Conservation (phyloP, 2,113 vertebrate species). For the Sceloporus undulatus region DNA sequence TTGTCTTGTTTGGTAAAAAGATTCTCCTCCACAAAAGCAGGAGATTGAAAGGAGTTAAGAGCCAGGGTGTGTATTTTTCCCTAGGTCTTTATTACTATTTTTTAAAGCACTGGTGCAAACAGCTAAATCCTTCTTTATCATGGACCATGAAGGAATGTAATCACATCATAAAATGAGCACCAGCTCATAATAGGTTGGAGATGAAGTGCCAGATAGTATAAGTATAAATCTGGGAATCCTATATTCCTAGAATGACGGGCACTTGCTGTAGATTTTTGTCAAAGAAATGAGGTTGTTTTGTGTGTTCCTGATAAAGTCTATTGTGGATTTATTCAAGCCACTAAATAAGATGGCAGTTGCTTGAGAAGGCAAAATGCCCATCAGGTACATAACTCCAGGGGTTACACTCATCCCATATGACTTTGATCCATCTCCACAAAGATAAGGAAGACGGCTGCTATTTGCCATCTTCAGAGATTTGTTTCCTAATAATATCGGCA, state of each 20-base stretch:
- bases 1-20: not conserved
- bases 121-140: constrained; percentile 34
- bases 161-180: constrained; percentile 18
- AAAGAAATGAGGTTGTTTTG: constrained; percentile 19
- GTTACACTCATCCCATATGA: not conserved
- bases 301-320: not conserved
- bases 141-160: constrained; percentile 21
- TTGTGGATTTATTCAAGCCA: not conserved
- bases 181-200: constrained; percentile 14
- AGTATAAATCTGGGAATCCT: constrained; percentile 22
- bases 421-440: constrained; percentile 25
- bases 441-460: constrained; percentile 9
- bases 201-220: constrained; percentile 14
- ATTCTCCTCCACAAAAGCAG: not conserved
- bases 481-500: constrained; percentile 25
- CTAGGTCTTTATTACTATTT: not conserved
- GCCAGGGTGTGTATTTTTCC: constrained; percentile 2
- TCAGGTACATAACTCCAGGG: not conserved
- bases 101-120: not conserved
- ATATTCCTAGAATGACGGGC: constrained; percentile 25
- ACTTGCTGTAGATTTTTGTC: constrained; percentile 11
- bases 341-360: constrained; percentile 16
- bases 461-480: constrained; percentile 31
- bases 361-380: constrained; percentile 3
- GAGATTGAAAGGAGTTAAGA: not conserved